These are phyloP conservation scores for Chrysolophus pictus DNA, from an alignment of 2,797 vertebrate species.

Conservation along the genomic window DNA sequence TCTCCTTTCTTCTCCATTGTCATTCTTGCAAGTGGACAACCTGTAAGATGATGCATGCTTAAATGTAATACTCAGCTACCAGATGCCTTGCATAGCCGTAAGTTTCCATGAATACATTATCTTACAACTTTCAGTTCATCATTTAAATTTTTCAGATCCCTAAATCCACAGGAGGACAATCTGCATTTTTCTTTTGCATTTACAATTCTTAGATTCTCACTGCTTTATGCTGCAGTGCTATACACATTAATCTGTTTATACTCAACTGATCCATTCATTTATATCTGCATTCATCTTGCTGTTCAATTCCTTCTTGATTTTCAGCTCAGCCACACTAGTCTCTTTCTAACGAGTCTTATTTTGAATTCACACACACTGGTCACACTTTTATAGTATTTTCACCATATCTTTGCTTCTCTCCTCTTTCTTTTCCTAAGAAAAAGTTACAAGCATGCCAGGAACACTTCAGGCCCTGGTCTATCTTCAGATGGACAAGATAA, in stretches of 20 bases:
- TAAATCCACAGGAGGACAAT: conserved; percentile 25
- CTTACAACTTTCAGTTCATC: not conserved
- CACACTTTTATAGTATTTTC: not conserved
- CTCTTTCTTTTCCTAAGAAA: not conserved
- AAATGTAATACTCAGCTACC: conserved; percentile 30
- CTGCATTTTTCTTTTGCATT: not conserved
- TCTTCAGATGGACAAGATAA: not conserved
- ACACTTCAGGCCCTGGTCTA: not conserved
- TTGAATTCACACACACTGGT: not conserved
- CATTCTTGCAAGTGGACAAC: not conserved
- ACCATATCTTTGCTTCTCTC: not conserved
- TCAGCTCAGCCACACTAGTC: not conserved
- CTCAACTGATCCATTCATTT: conserved; percentile 4
- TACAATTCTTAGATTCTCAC: not conserved
- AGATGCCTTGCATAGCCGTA: not conserved
- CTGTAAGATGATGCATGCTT: conserved; percentile 23
- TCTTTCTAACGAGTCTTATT: conserved; percentile 2
- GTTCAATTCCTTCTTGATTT: conserved; percentile 31
- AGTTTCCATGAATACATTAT: conserved; percentile 21
- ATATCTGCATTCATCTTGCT: not conserved
- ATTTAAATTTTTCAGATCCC: conserved; percentile 11
- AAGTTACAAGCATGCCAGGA: conserved; percentile 14
- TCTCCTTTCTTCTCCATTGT: not conserved
- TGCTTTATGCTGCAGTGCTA: not conserved
- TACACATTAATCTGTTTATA: conserved; percentile 27